Evolutionary conservation across 2,113 vertebrate species (phyloP), one percentile per base, ranked within the genome.

Genomic region (Macrotis lagotis): DNA sequence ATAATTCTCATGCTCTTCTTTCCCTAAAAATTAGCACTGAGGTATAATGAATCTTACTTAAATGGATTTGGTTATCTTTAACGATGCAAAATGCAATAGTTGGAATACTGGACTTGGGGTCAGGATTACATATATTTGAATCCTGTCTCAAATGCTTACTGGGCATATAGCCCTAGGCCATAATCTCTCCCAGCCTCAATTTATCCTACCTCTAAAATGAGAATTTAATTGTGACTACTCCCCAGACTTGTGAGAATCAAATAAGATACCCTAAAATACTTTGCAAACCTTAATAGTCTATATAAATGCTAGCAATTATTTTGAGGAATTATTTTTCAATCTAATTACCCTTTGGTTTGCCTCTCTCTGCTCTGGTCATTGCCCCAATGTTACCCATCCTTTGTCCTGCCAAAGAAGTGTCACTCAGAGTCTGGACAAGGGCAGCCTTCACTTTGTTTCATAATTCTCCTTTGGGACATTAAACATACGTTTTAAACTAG

Each of bases 291-390:
- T 44, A 44, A 22, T 8, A 7, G 19, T 83, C 37, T 83, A 44
- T 22, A 66, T 3, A n/a, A 74, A n/a, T n/a, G 66, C 66, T 74
- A n/a, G 31, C 5, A 37, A n/a, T n/a, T 3, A n/a, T 59, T 59
- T 11, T 7, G 14, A 49, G 12, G 48, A 8, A 49, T n/a, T 22
- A 83, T 83, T 83, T 19, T 0, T 44, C 19, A 44, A 44, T 44
- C 6, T 83, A 83, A 95, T 50, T 59, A 53, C 96, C 51, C 97
- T 96, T 94, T 95, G 47, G 48, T 90, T 74, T n/a, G 31, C 37
- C 37, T 12, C 0, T 74, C n/a, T n/a, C n/a, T n/a, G 4, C 37
- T 37, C 37, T 66, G 59, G 37, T 37, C 14, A 44, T 6, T 74
- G 59, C 14, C 14, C 66, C 66, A 91, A 9, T 90, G 48, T 89